Evolutionary conservation across 2,888 invertebrate genomes (phyloP).

Genomic region (Dolichopus griseipennis): DNA sequence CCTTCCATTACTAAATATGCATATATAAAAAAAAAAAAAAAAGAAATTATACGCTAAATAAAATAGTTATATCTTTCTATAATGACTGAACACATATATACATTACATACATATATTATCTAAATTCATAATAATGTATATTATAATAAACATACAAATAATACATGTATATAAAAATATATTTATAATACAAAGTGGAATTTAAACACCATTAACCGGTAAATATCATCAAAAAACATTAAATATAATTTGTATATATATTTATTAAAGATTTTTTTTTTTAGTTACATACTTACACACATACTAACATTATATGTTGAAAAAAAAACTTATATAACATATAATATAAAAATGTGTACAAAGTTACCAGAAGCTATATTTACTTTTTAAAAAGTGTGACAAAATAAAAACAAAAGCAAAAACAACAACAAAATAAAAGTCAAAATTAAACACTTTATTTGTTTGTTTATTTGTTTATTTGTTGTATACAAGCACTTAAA

Average conservation of each 20-base stretch:
- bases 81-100: background rate
- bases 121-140: too few species aligned
- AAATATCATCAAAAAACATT: background rate
- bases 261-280: background rate
- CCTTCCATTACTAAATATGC: background rate
- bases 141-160: too few species aligned
- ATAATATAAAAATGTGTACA: background rate
- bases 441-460: background rate
- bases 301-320: too few species aligned
- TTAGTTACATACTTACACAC: background rate
- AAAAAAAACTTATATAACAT: too few species aligned
- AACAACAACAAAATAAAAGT: too few species aligned
- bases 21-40: background rate
- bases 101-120: background rate
- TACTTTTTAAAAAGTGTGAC: background rate
- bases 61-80: background rate
- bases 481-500: background rate
- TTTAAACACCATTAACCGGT: slow-evolving; percentile 2
- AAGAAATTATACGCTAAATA: background rate
- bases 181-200: background rate
- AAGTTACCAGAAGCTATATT: background rate
- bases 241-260: background rate
- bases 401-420: background rate
- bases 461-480: background rate
- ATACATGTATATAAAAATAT: too few species aligned